Evolutionary conservation across 2,797 vertebrate genomes (phyloP).

Genomic region (Rhodeus uyekii): DNA sequence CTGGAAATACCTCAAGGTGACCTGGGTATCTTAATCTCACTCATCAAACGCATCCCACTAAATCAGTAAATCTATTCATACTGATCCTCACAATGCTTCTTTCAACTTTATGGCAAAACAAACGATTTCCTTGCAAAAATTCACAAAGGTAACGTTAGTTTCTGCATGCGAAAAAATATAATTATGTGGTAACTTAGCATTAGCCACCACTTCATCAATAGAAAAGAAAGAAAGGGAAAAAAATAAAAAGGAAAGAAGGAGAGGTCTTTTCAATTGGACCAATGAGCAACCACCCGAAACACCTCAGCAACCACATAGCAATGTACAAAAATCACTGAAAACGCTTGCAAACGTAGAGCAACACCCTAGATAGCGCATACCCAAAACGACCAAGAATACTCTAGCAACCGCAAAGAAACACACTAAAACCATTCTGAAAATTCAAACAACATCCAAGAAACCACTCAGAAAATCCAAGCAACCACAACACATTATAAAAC

Average conservation of each 20-base stretch:
- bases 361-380: not conserved
- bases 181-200: not conserved
- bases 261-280: not conserved
- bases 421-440: not conserved
- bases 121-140: not conserved
- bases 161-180: not conserved
- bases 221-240: not conserved
- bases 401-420: not conserved
- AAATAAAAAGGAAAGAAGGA: not conserved
- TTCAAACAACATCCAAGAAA: not conserved
- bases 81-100: not conserved
- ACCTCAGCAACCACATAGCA: not conserved
- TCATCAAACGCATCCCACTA: slow-evolving; percentile 52
- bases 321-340: not conserved
- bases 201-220: not conserved
- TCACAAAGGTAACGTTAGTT: not conserved
- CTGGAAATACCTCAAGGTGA: slow-evolving; percentile 66
- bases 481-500: not conserved
- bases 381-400: not conserved
- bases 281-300: not conserved
- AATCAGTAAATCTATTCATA: slow-evolving; percentile 7
- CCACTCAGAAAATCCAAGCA: not conserved
- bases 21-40: slow-evolving; percentile 62
- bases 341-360: not conserved
- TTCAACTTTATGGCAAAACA: not conserved